Conservation (phyloP, 2,888 invertebrate species). For the Geophilus truncorum region DNA sequence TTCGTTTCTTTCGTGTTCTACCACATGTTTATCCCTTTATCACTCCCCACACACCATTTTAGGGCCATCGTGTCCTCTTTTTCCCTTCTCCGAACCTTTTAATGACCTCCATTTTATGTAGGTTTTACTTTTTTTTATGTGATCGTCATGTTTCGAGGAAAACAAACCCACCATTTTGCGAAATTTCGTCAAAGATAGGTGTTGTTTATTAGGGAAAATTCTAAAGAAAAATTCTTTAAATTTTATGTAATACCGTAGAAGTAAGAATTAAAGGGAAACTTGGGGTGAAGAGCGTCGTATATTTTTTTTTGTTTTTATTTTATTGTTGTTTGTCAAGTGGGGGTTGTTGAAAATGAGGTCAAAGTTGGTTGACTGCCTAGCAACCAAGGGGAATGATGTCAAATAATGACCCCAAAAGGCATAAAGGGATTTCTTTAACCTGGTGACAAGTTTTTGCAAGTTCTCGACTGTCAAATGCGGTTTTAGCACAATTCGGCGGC, state of each 20-base stretch:
- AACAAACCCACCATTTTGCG: neutral
- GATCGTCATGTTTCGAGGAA: neutral
- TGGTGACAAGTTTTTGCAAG: too few relatives aligned
- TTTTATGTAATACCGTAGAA: neutral
- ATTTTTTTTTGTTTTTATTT: too few relatives aligned
- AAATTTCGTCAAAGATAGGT: too few relatives aligned
- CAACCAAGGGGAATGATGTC: too few relatives aligned
- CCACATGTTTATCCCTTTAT: conserved; percentile 3
- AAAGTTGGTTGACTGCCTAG: too few relatives aligned
- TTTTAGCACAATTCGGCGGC: too few relatives aligned
- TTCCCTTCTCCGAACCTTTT: neutral
- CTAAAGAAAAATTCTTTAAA: too few relatives aligned
- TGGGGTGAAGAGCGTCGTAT: neutral
- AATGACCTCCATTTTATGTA: neutral
- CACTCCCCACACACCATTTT: neutral
- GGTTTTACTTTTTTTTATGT: neutral
- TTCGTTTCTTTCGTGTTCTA: neutral
- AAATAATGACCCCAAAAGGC: too few relatives aligned
- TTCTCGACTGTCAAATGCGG: too few relatives aligned
- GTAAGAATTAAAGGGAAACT: neutral
- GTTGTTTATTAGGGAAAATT: neutral
- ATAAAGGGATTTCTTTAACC: too few relatives aligned
- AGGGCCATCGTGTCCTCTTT: neutral
- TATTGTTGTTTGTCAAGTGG: too few relatives aligned
- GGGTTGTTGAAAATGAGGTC: too few relatives aligned